Evolutionary conservation across 1,140 invertebrate genomes (phyloP).

Genomic region (Philopotamus ludificatus): DNA sequence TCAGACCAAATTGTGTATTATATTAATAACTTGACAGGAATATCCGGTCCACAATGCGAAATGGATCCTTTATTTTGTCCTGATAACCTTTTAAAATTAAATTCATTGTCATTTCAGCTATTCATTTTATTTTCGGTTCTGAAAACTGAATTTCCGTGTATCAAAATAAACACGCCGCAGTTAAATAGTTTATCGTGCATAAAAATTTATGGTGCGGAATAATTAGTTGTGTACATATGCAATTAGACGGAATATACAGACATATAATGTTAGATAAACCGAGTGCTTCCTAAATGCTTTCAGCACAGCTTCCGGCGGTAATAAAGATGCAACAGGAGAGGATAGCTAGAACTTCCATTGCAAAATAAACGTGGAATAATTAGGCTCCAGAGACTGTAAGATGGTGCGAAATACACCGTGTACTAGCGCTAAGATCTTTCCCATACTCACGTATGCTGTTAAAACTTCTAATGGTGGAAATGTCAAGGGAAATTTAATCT

Average conservation of each 20-base stretch:
- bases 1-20: too few relatives aligned
- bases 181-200: background rate
- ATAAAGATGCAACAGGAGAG: slow-evolving; percentile 24
- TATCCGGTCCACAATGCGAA: too few relatives aligned
- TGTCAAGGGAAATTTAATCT: background rate
- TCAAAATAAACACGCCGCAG: background rate
- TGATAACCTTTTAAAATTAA: too few relatives aligned
- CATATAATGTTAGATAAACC: slow-evolving; percentile 12
- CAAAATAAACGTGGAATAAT: slow-evolving; percentile 14
- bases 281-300: background rate
- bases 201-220: background rate
- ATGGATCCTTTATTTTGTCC: too few relatives aligned
- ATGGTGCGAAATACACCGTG: background rate
- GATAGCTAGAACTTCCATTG: too few relatives aligned
- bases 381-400: background rate
- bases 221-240: background rate
- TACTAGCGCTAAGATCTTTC: background rate
- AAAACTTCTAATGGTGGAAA: background rate
- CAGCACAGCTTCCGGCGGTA: slow-evolving; percentile 1
- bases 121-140: background rate
- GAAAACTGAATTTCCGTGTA: background rate
- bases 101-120: background rate
- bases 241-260: background rate
- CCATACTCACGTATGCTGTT: background rate
- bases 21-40: too few relatives aligned